Base-by-base conservation (phyloP, 2,888 invertebrate genomes). In the Globia sparganii region DNA sequence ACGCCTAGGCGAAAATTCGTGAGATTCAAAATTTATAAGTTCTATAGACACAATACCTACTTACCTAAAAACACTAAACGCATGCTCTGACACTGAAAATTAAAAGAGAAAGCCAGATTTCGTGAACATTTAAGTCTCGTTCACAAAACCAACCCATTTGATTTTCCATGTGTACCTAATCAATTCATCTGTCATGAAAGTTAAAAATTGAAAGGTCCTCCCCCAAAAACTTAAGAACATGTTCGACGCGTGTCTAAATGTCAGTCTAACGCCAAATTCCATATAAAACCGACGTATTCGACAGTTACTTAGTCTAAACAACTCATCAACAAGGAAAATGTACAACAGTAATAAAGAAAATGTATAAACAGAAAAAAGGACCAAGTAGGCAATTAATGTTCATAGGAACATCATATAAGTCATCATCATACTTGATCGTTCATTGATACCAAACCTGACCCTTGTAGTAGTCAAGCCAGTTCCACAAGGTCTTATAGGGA, bases 401-500 rank as follows among this genome's bases (percentile, higher is more conserved):
- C 2, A 37, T 66, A 68, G 46, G 37, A 61, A 62, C 69, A 40
- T 31, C 15, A 59, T 43, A 62, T 40, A 62, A 49, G 18, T 66
- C 15, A 64, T 61, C 21, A 62, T 49, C 31, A 69, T 68, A 66
- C 78, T 67, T 67, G 58, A 31, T 61, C 61, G 81, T 79, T 56
- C 68, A 72, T 83, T 72, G 68, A 79, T 83, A 80, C 72, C 6
- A 4, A 59, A 61, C 28, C 37, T 9, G 70, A 68, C 73, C 73
- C 56, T 84, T 65, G 73, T 43, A 61, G 72, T 49, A 1, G 83
- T 71, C 70, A 71, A 84, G 70, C 85, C 11, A 73, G 83, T 84
- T 80, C 11, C 2, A 68, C 81, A 80, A 84, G 83, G 76, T 83
- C 73, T 40, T 4, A 25, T 0, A 34, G 18, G 40, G 53, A 73